Base-by-base conservation (phyloP, 2,797 vertebrate genomes). In the Columba guinea region DNA sequence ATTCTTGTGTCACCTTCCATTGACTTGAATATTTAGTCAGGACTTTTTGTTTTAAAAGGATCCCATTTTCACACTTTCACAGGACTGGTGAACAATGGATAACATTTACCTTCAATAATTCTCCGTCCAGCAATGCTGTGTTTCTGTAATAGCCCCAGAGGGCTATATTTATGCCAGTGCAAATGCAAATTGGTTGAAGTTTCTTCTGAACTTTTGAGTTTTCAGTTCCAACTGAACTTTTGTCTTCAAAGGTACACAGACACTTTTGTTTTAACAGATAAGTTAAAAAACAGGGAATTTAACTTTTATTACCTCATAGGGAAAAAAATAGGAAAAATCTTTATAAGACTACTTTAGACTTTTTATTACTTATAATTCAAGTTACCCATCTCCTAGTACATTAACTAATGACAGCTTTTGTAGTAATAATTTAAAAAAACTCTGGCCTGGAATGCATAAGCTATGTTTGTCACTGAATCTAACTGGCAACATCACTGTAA, bases 121-220 rank as follows among this genome's bases (percentile, higher is more conserved):
- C 22, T 86, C 10, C 41, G 53, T 86, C 51, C 59, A 83, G 37
- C 60, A 84, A 84, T 14, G 23, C 13, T 94, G 37, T 84, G 26
- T 84, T 97, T 89, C 68, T 84, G 34, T 91, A 79, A 34, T 13
- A 91, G 56, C 21, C 44, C 22, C 76, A 79, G 76, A 96, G 84
- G 79, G 46, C n/a, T 85, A 68, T 88, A 63, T 90, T 87, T 94
- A 68, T 93, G 63, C 74, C 91, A 95, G 39, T 78, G 11, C 60
- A 93, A 34, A 75, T 14, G 20, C 34, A 78, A 30, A 62, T 63
- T 24, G 32, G 20, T 56, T 96, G 94, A 96, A 90, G 46, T 74
- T 96, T 87, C 46, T 90, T 90, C 49, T 91, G 81, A 88, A 59
- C 21, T 70, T 96, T 52, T 15, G 46, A 94, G n/a, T 86, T 95